Conservation (phyloP, 1,140 invertebrate species). For the Hypothenemus hampei region DNA sequence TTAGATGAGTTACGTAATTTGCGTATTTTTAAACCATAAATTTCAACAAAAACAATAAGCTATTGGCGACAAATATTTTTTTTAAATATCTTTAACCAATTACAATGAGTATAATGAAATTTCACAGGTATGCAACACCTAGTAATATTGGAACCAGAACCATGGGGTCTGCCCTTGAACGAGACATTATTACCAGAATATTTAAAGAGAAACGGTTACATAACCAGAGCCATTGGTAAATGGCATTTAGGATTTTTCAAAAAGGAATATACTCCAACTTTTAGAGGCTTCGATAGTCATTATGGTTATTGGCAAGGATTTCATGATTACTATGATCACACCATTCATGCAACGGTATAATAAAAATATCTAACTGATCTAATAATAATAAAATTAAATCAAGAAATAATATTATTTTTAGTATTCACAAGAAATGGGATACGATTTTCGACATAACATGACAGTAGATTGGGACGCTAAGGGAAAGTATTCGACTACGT, state of each 20-base stretch:
- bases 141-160: slow-evolving; percentile 67
- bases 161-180: slow-evolving; percentile 65
- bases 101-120: too few species aligned
- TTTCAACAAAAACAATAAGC: too few species aligned
- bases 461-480: slow-evolving; percentile 52
- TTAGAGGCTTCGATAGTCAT: slow-evolving; percentile 78
- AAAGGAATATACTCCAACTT: slow-evolving; percentile 69
- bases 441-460: slow-evolving; percentile 65
- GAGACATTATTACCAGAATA: slow-evolving; percentile 68
- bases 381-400: neutral
- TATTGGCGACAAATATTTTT: too few species aligned
- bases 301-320: slow-evolving; percentile 80
- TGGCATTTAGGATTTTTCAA: slow-evolving; percentile 77
- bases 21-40: too few species aligned
- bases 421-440: slow-evolving; percentile 48
- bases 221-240: slow-evolving; percentile 82
- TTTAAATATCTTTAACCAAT: too few species aligned
- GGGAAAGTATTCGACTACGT: slow-evolving; percentile 72
- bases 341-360: slow-evolving; percentile 53
- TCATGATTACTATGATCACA: slow-evolving; percentile 79
- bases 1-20: too few species aligned
- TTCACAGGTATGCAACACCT: slow-evolving; percentile 69
- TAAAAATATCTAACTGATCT: neutral
- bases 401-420: too few species aligned
- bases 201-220: slow-evolving; percentile 70